Base-by-base conservation (phyloP, 2,888 invertebrate species). In the Caenorhabditis drosophilae region DNA sequence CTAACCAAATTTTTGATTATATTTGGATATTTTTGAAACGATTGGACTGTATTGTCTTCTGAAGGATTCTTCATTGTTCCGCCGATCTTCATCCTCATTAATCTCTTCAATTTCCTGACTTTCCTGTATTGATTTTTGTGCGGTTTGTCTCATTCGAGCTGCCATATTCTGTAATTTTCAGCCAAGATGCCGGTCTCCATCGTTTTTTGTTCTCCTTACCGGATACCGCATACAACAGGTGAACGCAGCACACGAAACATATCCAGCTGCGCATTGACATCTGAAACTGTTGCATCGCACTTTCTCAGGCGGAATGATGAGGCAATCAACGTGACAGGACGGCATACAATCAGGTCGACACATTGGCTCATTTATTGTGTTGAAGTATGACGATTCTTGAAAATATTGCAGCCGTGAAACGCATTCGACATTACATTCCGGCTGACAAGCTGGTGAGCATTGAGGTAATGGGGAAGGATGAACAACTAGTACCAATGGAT, bases 291-390 rank as follows among this genome's bases (percentile, higher is more conserved):
- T 48, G 35, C 73, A 73, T 18, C 67, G 45, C 27, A 70, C 52
- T 40, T 48, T 45, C 41, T 59, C 57, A 11, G 73, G 73, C 27
- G 73, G 73, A 48, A 73, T 57, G 7, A 73, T 73, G 1, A 73
- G 51, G 36, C 73, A 73, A 44, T 73, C 73, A 35, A 73, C 69
- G 49, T 73, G 73, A 47, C 73, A 73, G 0, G 59, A 50, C 2
- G 73, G 73, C 67, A 73, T 69, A 50, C 71, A 71, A 40, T 71
- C 71, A 12, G 55, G 55, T 7, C 71, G 55, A 40, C 71, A 71
- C 15, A 51, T 56, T n/a, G 66, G 66, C 18, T 59, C 56, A 25
- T 53, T 49, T 22, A 60, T 58, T 0, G 48, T 40, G 45, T 62
- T 54, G 47, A 48, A 64, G 25, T 35, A 54, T 1, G 57, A 47